Percentiles rank a stretch among this genome's conserved stretches.
Conservation (phyloP, 30 jellyfish, hydroid and myxozoan species). For the Pelagia noctiluca region DNA sequence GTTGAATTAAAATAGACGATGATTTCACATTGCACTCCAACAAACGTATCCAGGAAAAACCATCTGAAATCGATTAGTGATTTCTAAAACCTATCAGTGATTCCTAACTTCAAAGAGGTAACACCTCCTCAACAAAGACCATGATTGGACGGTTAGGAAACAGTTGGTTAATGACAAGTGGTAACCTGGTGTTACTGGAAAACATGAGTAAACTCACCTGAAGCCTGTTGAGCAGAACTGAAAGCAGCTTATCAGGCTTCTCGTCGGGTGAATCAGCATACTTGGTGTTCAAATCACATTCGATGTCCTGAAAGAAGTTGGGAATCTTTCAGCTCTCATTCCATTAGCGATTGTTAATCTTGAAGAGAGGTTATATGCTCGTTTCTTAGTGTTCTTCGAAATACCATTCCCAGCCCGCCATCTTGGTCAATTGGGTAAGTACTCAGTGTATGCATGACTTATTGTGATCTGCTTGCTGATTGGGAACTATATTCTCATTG, state of each 20-base stretch:
- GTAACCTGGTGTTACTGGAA: neutral
- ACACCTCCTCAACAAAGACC: neutral
- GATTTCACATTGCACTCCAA: no score
- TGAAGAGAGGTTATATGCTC: neutral
- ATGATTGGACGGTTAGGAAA: neutral
- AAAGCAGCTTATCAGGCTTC: slow-evolving; percentile 36
- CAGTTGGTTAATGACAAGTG: neutral
- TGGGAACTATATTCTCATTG: neutral
- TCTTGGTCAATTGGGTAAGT: neutral
- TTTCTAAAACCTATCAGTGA: neutral
- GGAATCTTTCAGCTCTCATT: neutral
- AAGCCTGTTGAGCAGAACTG: slow-evolving; percentile 14
- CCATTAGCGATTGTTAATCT: neutral
- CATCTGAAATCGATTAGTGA: neutral
- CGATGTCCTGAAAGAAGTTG: slow-evolving; percentile 38
- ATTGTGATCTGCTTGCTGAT: neutral
- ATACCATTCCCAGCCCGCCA: neutral
- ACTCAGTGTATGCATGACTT: neutral
- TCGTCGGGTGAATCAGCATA: slow-evolving; percentile 9
- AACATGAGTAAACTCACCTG: slow-evolving; percentile 3
- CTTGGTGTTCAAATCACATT: slow-evolving; percentile 24
- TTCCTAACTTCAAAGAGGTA: neutral
- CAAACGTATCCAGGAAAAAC: no score
- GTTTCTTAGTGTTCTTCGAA: neutral
- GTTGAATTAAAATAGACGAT: no score